Base-by-base conservation (phyloP, 2,888 invertebrate species). In the Leptopilina drosophilae region DNA sequence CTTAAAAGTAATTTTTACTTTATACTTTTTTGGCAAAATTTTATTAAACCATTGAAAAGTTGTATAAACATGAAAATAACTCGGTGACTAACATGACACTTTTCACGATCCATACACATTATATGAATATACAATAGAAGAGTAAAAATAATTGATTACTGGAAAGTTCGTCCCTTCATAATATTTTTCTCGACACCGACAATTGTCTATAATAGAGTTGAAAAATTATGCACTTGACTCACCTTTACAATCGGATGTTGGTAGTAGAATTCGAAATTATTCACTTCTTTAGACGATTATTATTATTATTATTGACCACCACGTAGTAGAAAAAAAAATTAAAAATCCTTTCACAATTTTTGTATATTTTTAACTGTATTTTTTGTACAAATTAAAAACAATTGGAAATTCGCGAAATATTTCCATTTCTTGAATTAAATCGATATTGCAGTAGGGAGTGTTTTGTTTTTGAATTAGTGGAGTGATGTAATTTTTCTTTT, bases 321-420 rank as follows among this genome's bases (percentile, higher is more conserved):
- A 73, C 56, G 73, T 33, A 11, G 49, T 11, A 33, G 56, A 73
- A 40, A 40, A 56, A 73, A 56, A 11, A n/a, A n/a, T n/a, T 26
- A 4, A 53, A 53, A 14, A 14, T 56, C n/a, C 33, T 73, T 9
- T 49, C 49, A 40, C 33, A n/a, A 26, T 5, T 15, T 56, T 42
- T 42, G 5, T 11, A 49, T n/a, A 1, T 12, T 12, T 40, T 75
- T 83, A 83, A 80, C 83, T 83, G 76, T 83, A 83, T 66, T 83
- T 83, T 77, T 66, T 79, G 66, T 82, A 79, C 59, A 80, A 80
- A 64, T 83, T 82, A 53, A 82, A 83, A 69, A 81, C 73, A 80
- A 82, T 81, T 76, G 82, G 78, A 80, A 83, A 83, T 15, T 82
- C 77, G 56, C 82, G 77, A 65, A 83, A 83, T 79, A 82, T 80